Percentiles rank a stretch among this genome's conserved stretches.
Conservation (phyloP, 2,888 invertebrate species). For the Pseudeuparius sepicola region DNA sequence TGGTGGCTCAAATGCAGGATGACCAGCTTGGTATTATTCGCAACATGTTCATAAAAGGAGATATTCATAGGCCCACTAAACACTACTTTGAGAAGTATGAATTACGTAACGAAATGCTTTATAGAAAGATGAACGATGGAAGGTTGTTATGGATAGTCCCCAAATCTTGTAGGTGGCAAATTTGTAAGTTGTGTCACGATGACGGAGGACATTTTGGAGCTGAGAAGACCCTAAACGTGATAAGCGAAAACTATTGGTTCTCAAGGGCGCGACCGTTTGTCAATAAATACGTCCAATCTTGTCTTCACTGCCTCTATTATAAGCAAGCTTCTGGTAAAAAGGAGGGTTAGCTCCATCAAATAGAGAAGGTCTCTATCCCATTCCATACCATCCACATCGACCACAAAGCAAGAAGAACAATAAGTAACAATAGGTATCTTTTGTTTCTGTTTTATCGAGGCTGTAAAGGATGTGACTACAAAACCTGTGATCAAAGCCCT, state of each 20-base stretch:
- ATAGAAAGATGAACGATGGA: no score
- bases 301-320: slow-evolving; percentile 2
- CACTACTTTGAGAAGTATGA: slow-evolving; percentile 2
- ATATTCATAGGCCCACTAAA: no score
- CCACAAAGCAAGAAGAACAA: no score
- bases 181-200: slow-evolving; percentile 18
- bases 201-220: slow-evolving; percentile 19
- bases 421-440: no score
- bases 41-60: not conserved
- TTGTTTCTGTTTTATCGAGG: no score
- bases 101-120: not conserved
- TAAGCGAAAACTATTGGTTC: slow-evolving; percentile 13
- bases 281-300: not conserved
- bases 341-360: not conserved
- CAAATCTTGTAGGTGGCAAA: slow-evolving; percentile 13
- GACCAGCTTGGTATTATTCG: not conserved
- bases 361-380: not conserved
- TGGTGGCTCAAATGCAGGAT: slow-evolving; percentile 5
- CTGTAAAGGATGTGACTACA: slow-evolving; percentile 7
- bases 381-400: no score
- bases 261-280: not conserved
- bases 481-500: slow-evolving; percentile 6
- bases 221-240: slow-evolving; percentile 17
- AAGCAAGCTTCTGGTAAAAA: not conserved
- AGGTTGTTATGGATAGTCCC: slow-evolving; percentile 17